Base-by-base conservation (phyloP, 2,797 vertebrate species). In the Pangasius macronema region DNA sequence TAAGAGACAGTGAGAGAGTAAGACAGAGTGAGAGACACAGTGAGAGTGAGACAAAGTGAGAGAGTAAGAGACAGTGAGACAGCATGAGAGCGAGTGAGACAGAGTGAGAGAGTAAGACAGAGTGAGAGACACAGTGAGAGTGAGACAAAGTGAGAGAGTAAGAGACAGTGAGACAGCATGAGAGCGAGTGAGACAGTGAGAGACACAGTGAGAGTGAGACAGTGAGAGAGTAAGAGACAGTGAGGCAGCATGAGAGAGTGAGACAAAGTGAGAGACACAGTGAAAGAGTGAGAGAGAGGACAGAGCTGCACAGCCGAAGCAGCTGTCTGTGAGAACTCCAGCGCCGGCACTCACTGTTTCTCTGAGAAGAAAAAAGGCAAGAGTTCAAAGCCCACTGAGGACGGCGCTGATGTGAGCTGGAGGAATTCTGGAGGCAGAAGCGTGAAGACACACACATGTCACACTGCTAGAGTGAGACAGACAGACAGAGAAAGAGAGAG, bases 11-110 rank as follows among this genome's bases (percentile, higher is more conserved):
- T 24, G 14, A 75, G 24, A 51, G 24, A 13, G 7, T n/a, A n/a
- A 42, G 83, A 88, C 27, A 57, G 81, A 20, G n/a, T 51, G 6
- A 86, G 86, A 72, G 88, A 59, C 36, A 63, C 46, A 63, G 10
- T 68, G 85, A 22, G 22, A 76, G 42, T 20, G 6, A n/a, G n/a
- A 77, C 63, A 72, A 5, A 36, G 6, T 51, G 49, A 36, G 55
- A 55, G 24, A 49, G 55, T 27, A 39, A 13, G 61, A 68, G 33
- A 68, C 30, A 68, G 39, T 36, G 8, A 3, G 42, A 46, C n/a
- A n/a, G n/a, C n/a, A n/a, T n/a, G n/a, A n/a, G n/a, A n/a, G n/a
- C n/a, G n/a, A n/a, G n/a, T n/a, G 42, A 61, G 7, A 77, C 55
- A 65, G 9, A 55, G 6, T 42, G 49, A 36, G 49, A 57, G 24